Evolutionary conservation across 2,797 vertebrate species (phyloP), one percentile per base, ranked within the genome.

Genomic region (Bucorvus abyssinicus): DNA sequence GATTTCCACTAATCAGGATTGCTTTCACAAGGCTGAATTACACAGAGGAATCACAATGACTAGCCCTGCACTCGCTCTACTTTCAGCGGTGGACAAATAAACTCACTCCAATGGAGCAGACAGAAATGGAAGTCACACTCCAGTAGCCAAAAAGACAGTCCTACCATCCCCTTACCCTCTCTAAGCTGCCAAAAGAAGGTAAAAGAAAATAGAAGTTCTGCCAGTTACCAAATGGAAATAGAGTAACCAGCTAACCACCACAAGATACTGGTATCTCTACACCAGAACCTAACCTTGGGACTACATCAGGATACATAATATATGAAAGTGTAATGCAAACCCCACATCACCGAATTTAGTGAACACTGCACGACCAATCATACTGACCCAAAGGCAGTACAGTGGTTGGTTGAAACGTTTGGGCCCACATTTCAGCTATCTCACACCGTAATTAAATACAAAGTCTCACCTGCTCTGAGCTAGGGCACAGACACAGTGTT

Each of bases 1-100:
- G 78, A 90, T 95, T 92, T 90, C 71, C 69, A 70, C 87, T 88
- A 53, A 81, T 85, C n/a, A 50, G 50, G 69, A 59, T 78, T 71
- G 52, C 65, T 84, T 92, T 93, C 40, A 19, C 20, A 26, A 5
- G 14, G 38, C 44, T 87, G 70, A 63, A 79, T 68, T 73, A 68
- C 44, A 53, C n/a, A 86, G 68, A 76, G 27, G 40, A 86, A 73
- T 78, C 52, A 20, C 73, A 75, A 15, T 6, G 22, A 60, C 40
- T 50, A 50, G 64, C 49, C 38, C 56, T 63, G 42, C 38, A 45
- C 36, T 80, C 81, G 44, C 52, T 79, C 22, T 74, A 16, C 63
- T 65, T 81, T 79, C 83, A 56, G 30, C 50, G 34, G 45, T 21
- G 45, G 34, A 87, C 44, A 87, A 84, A 93, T 7, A n/a, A 34